These are phyloP conservation scores for Stichopus chloronotus DNA, from an alignment of 35 echinoderm and acorn worm genomes.

Conservation along the genomic window DNA sequence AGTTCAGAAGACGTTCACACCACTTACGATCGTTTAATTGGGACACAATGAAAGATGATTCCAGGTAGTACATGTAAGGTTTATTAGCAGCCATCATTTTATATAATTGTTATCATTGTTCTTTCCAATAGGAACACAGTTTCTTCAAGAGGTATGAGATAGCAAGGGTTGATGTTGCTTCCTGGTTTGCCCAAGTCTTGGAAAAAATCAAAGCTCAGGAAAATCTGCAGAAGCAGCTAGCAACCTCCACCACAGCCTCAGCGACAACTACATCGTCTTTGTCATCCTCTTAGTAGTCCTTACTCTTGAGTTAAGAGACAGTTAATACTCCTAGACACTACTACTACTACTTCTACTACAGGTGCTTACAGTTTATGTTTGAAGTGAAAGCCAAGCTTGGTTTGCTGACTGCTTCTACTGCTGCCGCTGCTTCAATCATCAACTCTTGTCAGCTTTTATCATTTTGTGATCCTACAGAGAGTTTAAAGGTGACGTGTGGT, in stretches of 20 bases:
- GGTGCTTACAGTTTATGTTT: not conserved
- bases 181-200: slow-evolving; percentile 96
- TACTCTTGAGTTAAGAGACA: not conserved
- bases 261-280: not conserved
- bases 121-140: slow-evolving; percentile 79
- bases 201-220: slow-evolving; percentile 73
- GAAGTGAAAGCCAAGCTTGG: not conserved
- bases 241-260: not conserved
- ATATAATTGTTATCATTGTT: not conserved
- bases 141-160: slow-evolving; percentile 95
- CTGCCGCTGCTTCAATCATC: not conserved
- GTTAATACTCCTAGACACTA: not conserved
- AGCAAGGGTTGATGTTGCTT: slow-evolving; percentile 88
- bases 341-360: not conserved
- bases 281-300: not conserved
- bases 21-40: too few relatives aligned
- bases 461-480: not conserved
- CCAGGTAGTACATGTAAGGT: not conserved
- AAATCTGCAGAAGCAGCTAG: not conserved
- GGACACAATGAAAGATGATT: too few relatives aligned
- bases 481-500: not conserved
- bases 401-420: not conserved
- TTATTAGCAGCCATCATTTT: not conserved
- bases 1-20: too few relatives aligned
- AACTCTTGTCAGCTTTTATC: not conserved